A percentile compares a stretch with the other conserved stretches of the same genome.
Evolutionary conservation across 2,888 invertebrate species (phyloP).

Genomic region (Neoaliturus tenellus): DNA sequence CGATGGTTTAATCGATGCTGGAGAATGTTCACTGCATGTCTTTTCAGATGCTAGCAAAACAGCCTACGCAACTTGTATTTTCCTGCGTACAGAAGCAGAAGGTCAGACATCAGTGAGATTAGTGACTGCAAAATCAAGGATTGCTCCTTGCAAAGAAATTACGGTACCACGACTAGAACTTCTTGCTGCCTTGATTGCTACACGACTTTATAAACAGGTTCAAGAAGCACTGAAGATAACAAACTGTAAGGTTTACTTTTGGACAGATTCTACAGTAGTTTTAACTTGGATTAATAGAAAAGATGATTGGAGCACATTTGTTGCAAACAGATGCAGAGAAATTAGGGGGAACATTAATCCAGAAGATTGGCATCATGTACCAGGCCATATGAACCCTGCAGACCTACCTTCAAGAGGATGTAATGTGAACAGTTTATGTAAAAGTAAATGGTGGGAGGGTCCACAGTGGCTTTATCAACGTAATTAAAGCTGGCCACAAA

Average conservation of each 20-base stretch:
- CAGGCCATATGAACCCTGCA: constrained; percentile 68
- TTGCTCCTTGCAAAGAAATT: constrained; percentile 65
- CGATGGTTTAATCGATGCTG: too few relatives aligned
- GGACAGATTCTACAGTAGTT: constrained; percentile 67
- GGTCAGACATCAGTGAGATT: background rate
- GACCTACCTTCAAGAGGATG: constrained; percentile 69
- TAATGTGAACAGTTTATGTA: constrained; percentile 63
- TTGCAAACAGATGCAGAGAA: constrained; percentile 17
- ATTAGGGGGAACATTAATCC: constrained; percentile 59
- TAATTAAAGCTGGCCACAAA: constrained; percentile 64
- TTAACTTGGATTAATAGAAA: constrained; percentile 66
- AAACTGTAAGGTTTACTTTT: constrained; percentile 62
- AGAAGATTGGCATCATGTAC: constrained; percentile 67
- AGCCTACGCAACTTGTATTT: constrained; percentile 49
- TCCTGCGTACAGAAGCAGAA: constrained; percentile 6
- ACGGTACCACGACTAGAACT: constrained; percentile 69
- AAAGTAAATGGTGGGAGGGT: constrained; percentile 69
- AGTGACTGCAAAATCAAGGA: constrained; percentile 66
- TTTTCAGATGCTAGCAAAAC: constrained; percentile 42
- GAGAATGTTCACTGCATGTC: too few relatives aligned
- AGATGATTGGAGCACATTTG: constrained; percentile 64
- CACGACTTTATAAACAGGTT: constrained; percentile 62
- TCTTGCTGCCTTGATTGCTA: constrained; percentile 67
- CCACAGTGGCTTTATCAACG: constrained; percentile 67
- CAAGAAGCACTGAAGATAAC: constrained; percentile 55